A percentile compares a stretch with the other conserved stretches of the same genome.
phyloP scores from a whole-genome alignment of 2,888 invertebrate species.

The Lithophane ornitopus region DNA sequence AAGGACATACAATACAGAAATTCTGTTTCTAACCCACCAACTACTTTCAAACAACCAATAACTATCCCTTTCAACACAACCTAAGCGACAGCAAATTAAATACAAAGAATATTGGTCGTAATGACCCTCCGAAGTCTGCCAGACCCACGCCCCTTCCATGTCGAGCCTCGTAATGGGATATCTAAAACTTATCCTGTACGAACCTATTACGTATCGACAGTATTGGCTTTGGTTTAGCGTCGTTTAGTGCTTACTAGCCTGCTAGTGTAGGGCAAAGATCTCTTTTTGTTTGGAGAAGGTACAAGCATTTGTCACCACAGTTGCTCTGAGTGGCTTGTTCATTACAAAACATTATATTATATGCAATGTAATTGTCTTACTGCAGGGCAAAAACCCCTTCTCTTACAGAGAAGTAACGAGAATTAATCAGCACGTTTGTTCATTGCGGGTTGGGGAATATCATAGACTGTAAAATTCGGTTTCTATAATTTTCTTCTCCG shows the following conservation, averaged over 20 bases:
- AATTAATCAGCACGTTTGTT: background rate
- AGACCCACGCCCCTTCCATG: conserved; percentile 79
- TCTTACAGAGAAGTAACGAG: background rate
- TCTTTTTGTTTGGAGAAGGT: background rate
- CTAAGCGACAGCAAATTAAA: conserved; percentile 56
- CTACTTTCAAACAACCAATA: conserved; percentile 40
- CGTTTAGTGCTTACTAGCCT: conserved; percentile 10
- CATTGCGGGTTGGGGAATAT: background rate
- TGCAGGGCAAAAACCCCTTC: background rate
- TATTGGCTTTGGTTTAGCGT: conserved; percentile 41
- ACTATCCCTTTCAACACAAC: conserved; percentile 37
- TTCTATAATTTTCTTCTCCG: background rate
- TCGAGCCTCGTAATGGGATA: conserved; percentile 75
- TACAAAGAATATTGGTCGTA: conserved; percentile 69
- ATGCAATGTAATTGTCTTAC: background rate
- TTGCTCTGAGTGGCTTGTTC: background rate
- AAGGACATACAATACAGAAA: background rate
- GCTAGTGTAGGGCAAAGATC: background rate
- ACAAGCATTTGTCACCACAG: too few relatives aligned
- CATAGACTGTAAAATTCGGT: too few relatives aligned
- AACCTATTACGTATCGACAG: conserved; percentile 45
- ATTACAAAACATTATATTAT: background rate
- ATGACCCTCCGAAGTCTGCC: conserved; percentile 63
- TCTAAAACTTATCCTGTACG: conserved; percentile 62
- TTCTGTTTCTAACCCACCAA: background rate